Conservation (phyloP, 2,113 vertebrate species). For the Ramphastos sulfuratus region DNA sequence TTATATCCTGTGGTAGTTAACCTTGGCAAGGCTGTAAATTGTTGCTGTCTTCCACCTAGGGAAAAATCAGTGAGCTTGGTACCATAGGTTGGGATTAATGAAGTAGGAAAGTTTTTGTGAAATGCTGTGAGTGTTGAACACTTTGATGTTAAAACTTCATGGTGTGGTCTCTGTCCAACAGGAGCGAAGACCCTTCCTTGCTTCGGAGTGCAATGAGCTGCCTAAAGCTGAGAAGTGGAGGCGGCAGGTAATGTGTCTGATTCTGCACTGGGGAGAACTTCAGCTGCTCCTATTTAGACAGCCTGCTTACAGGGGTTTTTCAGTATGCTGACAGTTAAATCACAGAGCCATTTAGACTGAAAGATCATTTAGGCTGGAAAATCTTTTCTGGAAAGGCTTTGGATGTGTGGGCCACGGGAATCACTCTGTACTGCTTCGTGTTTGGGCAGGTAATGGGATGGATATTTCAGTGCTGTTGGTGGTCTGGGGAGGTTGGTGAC, state of each 20-base stretch:
- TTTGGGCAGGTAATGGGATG: conserved; percentile 87
- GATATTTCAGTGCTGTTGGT: background rate
- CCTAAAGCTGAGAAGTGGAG: conserved; percentile 98
- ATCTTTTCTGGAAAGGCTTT: conserved; percentile 76
- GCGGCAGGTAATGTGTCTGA: conserved; percentile 80
- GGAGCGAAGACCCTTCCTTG: conserved; percentile 95
- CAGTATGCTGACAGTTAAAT: background rate
- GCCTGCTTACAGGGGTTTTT: background rate
- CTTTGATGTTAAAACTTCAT: background rate
- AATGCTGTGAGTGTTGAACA: background rate
- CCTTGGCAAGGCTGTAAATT: background rate
- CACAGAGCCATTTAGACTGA: background rate
- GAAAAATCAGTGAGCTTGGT: background rate
- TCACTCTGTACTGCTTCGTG: conserved; percentile 94
- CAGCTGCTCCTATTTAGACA: rapidly evolving
- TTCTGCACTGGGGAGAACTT: background rate
- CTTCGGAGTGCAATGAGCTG: conserved; percentile 92
- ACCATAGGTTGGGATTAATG: background rate
- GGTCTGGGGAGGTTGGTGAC: background rate
- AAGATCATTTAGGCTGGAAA: background rate
- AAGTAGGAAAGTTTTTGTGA: background rate
- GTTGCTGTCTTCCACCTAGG: background rate
- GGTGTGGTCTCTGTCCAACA: conserved; percentile 48
- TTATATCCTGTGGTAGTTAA: background rate
- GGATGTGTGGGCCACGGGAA: conserved; percentile 98